Evolutionary conservation across 2,113 vertebrate genomes (phyloP), one percentile per base, ranked within the genome.

Genomic region (Paramisgurnus dabryanus): DNA sequence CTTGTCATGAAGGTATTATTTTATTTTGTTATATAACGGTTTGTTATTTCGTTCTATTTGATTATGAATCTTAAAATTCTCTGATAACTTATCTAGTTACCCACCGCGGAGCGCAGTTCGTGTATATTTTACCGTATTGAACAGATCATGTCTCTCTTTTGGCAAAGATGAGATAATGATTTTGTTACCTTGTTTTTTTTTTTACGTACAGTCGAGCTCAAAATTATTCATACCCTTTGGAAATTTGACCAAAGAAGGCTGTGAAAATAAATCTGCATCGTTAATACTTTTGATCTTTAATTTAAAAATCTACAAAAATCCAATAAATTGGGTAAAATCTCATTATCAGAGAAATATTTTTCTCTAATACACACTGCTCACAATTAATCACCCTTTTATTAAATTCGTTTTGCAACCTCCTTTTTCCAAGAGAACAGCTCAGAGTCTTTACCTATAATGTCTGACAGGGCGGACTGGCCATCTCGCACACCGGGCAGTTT

Each of bases 141-240:
- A 61, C 17, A 8, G 68, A 34, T 60, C 17, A 67, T 66, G 22
- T 76, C 43, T 61, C 39, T 75, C 61, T 57, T 34, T 17, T 53
- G n/a, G 60, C 53, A 45, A 68, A 81, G 71, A 75, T 60, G 1
- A 27, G 6, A 13, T 67, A 80, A 55, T 85, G 82, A 91, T 82
- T 92, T 82, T 86, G 89, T 93, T 92, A 89, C 87, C 92, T 92
- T 89, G 84, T 87, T 91, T 86, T 91, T 86, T 93, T 93, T 93
- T 95, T 95, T 95, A 86, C 76, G 45, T 74, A 78, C 86, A 84
- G 50, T 67, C 72, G 45, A 85, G 83, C 72, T 80, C 58, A 79
- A 89, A 82, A 85, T 86, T 63, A 82, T 10, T 67, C 22, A 22
- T 22, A 22, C 22, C 22, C 22, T 22, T 22, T 67, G 71, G 50